Percentiles rank a stretch among this genome's conserved stretches.
phyloP scores from a whole-genome alignment of 2,797 vertebrate genomes.

The Ara ararauna region DNA sequence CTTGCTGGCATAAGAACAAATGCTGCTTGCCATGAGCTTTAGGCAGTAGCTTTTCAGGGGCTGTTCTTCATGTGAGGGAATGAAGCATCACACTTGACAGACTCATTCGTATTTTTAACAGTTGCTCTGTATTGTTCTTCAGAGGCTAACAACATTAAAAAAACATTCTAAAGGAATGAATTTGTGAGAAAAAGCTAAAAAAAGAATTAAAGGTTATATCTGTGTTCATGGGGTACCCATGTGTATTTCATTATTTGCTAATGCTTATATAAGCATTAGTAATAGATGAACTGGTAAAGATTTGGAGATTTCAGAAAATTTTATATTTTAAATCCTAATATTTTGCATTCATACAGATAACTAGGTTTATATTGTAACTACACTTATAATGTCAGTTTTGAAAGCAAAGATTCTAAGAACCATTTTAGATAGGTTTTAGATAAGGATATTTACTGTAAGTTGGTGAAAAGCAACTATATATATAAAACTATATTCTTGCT shows the following conservation, averaged over 20 bases:
- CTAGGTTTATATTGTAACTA: neutral
- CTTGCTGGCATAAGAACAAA: neutral
- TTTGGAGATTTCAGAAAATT: neutral
- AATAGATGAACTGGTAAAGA: neutral
- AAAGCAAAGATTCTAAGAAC: neutral
- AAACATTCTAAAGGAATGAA: neutral
- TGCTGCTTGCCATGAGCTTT: neutral
- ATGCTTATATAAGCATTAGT: neutral
- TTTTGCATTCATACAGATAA: neutral
- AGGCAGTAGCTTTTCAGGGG: neutral
- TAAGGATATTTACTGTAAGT: neutral
- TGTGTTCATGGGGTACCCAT: neutral
- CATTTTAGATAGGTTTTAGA: neutral
- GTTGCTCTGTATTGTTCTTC: neutral
- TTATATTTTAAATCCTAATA: neutral
- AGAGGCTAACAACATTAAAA: neutral
- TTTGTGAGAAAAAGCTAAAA: neutral
- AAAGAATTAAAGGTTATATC: neutral
- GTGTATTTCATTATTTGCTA: neutral
- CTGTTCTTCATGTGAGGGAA: neutral
- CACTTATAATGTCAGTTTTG: neutral
- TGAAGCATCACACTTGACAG: neutral
- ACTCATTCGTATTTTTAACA: neutral
- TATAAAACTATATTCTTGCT: neutral
- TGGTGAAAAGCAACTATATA: neutral